Evolutionary conservation across 2,113 vertebrate genomes (phyloP).

Genomic region (Xiphophorus hellerii): DNA sequence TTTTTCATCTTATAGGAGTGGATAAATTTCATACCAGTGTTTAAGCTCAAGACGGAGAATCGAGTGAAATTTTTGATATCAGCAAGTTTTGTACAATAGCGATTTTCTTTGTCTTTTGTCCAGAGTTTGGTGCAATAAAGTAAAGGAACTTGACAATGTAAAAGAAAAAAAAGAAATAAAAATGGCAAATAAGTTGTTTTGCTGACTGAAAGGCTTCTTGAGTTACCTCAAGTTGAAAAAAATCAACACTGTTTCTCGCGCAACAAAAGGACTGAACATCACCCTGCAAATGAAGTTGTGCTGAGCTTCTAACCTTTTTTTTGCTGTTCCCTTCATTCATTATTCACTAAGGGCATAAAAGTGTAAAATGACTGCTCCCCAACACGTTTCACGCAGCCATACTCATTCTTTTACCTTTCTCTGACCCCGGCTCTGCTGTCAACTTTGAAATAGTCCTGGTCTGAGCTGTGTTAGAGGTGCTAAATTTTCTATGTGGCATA

Average conservation of each 20-base stretch:
- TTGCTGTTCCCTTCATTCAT: slow-evolving; percentile 62
- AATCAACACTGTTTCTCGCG: slow-evolving; percentile 13
- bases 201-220: slow-evolving; percentile 52
- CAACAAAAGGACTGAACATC: slow-evolving; percentile 40
- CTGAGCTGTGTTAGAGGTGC: slow-evolving; percentile 51
- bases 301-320: slow-evolving; percentile 32
- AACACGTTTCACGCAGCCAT: slow-evolving; percentile 46
- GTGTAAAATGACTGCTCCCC: slow-evolving; percentile 58
- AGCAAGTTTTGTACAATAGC: slow-evolving; percentile 48
- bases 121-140: slow-evolving; percentile 37
- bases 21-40: slow-evolving; percentile 65
- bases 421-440: slow-evolving; percentile 58
- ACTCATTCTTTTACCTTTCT: slow-evolving; percentile 51
- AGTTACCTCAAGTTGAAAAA: slow-evolving; percentile 16
- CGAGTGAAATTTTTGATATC: slow-evolving; percentile 44
- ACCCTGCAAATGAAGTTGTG: slow-evolving; percentile 35
- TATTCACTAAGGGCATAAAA: slow-evolving; percentile 63
- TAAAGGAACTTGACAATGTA: slow-evolving; percentile 45
- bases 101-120: slow-evolving; percentile 33
- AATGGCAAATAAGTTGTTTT: slow-evolving; percentile 52
- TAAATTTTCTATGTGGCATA: slow-evolving; percentile 46
- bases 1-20: slow-evolving; percentile 71
- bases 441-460: slow-evolving; percentile 39
- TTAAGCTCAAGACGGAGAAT: slow-evolving; percentile 59
- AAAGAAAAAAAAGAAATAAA: slow-evolving; percentile 27